phyloP scores from a whole-genome alignment of 2,888 invertebrate genomes.

The Cynaeus angustus region DNA sequence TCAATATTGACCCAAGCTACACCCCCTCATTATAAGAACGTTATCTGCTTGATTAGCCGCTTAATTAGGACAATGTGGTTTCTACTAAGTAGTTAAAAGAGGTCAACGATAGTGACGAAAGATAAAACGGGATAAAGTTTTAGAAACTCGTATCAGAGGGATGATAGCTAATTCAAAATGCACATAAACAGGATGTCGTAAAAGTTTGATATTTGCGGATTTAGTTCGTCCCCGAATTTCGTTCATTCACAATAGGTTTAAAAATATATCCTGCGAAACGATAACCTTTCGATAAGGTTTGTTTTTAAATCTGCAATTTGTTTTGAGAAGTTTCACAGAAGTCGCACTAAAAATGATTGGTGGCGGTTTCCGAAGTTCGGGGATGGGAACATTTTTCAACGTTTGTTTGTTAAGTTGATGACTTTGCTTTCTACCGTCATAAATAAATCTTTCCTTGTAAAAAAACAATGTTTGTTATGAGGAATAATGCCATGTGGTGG shows the following conservation, averaged over 20 bases:
- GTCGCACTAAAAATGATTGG: background rate
- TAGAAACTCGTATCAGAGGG: slow-evolving; percentile 18
- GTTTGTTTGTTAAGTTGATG: too few species aligned
- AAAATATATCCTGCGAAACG: background rate
- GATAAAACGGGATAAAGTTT: slow-evolving; percentile 35
- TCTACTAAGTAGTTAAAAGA: slow-evolving; percentile 29
- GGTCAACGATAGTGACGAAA: slow-evolving; percentile 32
- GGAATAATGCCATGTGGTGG: too few species aligned
- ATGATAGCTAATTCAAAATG: slow-evolving; percentile 12
- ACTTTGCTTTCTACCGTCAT: too few species aligned
- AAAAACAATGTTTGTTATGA: too few species aligned
- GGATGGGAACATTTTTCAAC: too few species aligned
- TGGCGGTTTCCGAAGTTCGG: background rate
- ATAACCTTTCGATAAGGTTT: slow-evolving; percentile 21
- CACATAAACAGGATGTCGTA: slow-evolving; percentile 11
- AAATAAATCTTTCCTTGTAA: too few species aligned
- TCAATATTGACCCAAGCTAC: slow-evolving; percentile 1
- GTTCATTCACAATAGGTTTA: background rate
- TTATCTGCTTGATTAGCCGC: slow-evolving; percentile 14
- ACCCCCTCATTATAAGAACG: slow-evolving; percentile 4
- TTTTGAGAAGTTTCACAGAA: background rate
- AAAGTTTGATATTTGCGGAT: background rate
- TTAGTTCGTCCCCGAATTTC: too few species aligned
- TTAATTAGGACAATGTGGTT: slow-evolving; percentile 36
- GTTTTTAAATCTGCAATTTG: slow-evolving; percentile 12